Conservation (phyloP, 2,888 invertebrate species). For the Conchocele bisecta region DNA sequence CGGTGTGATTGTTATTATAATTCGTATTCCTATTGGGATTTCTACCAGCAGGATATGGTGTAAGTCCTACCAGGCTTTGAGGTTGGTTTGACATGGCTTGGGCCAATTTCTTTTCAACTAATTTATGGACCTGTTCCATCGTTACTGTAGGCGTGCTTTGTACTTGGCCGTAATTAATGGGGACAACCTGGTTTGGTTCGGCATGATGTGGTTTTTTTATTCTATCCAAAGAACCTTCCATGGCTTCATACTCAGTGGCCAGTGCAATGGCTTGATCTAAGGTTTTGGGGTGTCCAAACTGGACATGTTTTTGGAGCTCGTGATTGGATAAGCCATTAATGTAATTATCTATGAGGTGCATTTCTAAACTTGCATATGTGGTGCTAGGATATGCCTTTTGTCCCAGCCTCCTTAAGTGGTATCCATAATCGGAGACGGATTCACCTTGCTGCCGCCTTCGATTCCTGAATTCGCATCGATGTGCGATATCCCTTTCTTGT, state of each 20-base stretch:
- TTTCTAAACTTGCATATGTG: background rate
- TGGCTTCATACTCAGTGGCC: constrained; percentile 33
- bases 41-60: too few relatives aligned
- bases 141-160: background rate
- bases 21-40: too few relatives aligned
- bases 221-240: background rate
- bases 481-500: background rate
- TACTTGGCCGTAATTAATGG: background rate
- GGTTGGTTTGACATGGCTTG: too few relatives aligned
- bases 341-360: constrained; percentile 24
- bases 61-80: too few relatives aligned
- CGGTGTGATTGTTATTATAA: too few relatives aligned
- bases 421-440: constrained; percentile 12
- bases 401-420: constrained; percentile 17
- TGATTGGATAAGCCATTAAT: constrained; percentile 18
- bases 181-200: too few relatives aligned
- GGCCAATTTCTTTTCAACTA: background rate
- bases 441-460: background rate
- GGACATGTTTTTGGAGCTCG: constrained; percentile 31
- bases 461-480: constrained; percentile 1
- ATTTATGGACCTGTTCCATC: background rate
- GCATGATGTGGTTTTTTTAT: background rate
- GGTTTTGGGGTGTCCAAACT: constrained; percentile 23
- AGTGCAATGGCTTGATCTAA: constrained; percentile 14
- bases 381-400: constrained; percentile 20